phyloP scores from a whole-genome alignment of 2,113 vertebrate genomes.

The Colius striatus region DNA sequence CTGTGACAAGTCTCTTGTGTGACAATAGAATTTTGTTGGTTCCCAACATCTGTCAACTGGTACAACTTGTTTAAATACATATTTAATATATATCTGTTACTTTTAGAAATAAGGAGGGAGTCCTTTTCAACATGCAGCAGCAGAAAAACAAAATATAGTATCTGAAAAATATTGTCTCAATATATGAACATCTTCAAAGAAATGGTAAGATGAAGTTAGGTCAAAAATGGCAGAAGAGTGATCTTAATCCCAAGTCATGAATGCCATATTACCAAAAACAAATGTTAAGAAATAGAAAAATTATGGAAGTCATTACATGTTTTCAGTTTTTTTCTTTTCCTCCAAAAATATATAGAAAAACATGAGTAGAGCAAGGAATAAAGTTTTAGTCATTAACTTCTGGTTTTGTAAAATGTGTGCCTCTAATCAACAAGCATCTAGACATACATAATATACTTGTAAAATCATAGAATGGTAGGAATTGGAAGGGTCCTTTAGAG shows the following conservation, averaged over 20 bases:
- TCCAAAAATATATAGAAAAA: neutral
- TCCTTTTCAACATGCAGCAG: neutral
- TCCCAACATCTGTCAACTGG: neutral
- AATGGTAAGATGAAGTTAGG: neutral
- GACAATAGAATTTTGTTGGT: neutral
- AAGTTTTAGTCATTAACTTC: neutral
- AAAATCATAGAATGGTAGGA: neutral
- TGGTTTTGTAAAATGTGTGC: neutral
- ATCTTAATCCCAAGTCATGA: neutral
- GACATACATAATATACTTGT: neutral
- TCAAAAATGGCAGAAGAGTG: neutral
- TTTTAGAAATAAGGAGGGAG: neutral
- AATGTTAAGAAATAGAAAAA: neutral
- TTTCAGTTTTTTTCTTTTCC: neutral
- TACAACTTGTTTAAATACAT: neutral
- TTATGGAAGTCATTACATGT: neutral
- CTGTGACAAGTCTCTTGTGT: neutral
- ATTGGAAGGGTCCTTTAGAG: no score
- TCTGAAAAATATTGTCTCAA: neutral
- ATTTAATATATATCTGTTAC: neutral
- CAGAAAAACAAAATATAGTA: neutral
- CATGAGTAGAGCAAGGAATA: neutral
- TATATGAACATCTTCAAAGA: neutral
- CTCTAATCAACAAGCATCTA: neutral
- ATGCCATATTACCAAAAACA: neutral